phyloP scores from a whole-genome alignment of 2,113 vertebrate species.

The Catharus fuscescens region DNA sequence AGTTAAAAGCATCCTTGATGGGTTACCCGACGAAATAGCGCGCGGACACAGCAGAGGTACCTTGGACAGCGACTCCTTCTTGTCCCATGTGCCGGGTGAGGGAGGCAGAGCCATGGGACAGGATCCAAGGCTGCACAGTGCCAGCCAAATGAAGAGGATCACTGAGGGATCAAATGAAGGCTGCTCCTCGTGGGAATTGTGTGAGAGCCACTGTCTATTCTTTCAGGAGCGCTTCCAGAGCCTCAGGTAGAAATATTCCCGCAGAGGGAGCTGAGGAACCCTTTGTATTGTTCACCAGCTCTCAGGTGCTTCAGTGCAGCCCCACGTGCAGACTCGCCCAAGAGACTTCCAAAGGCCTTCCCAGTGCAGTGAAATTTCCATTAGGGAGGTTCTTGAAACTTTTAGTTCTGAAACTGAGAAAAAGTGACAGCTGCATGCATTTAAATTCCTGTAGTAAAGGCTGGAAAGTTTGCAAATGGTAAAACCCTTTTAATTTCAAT shows the following conservation, averaged over 20 bases:
- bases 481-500: constrained; percentile 37
- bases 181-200: neutral
- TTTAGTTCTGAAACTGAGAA: constrained; percentile 36
- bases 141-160: neutral
- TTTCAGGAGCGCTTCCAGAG: neutral
- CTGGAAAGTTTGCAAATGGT: constrained; percentile 18
- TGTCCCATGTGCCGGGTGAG: rapidly evolving
- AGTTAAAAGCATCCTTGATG: neutral
- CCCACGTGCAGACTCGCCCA: neutral
- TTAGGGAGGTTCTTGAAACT: constrained; percentile 35
- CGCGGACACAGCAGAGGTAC: neutral
- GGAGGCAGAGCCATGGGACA: rapidly evolving
- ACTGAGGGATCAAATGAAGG: neutral
- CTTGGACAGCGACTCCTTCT: neutral
- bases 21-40: neutral
- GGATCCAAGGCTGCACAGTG: rapidly evolving
- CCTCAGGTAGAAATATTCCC: neutral
- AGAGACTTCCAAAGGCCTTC: constrained; percentile 1
- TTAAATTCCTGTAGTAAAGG: constrained; percentile 17
- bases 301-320: neutral
- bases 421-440: constrained; percentile 34
- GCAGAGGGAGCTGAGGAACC: neutral
- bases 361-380: constrained; percentile 26
- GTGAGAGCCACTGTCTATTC: neutral
- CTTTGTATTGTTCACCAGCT: neutral